phyloP scores from a whole-genome alignment of 92 coral and sea anemone species.

The Ricordea florida region DNA sequence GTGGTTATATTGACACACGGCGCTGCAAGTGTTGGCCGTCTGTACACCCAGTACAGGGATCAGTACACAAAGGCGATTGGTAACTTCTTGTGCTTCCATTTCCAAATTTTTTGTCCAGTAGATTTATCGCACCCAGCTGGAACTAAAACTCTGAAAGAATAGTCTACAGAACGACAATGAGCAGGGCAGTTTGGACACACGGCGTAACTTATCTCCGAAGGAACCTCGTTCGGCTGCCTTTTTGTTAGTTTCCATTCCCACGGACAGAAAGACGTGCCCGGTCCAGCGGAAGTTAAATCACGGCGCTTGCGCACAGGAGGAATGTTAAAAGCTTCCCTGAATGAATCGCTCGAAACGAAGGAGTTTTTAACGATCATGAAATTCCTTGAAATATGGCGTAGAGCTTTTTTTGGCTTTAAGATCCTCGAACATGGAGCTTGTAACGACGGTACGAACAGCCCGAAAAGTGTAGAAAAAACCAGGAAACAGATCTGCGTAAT shows the following conservation, averaged over 20 bases:
- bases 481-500: neutral
- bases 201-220: neutral
- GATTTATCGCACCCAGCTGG: slow-evolving; percentile 2
- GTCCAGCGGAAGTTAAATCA: neutral
- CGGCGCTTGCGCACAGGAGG: neutral
- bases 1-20: too few relatives aligned
- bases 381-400: neutral
- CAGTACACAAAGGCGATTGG: slow-evolving; percentile 28
- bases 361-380: slow-evolving; percentile 11
- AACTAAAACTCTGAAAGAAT: neutral
- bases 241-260: slow-evolving; percentile 10
- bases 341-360: neutral
- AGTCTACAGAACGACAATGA: neutral
- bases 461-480: neutral
- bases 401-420: neutral
- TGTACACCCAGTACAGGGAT: neutral
- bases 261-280: slow-evolving; percentile 1
- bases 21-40: too few relatives aligned
- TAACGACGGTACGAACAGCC: neutral
- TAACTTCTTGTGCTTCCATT: slow-evolving; percentile 16
- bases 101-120: slow-evolving; percentile 41
- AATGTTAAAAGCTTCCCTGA: neutral
- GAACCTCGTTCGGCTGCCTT: neutral
- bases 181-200: neutral
- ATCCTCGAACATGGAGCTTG: neutral